phyloP scores from a whole-genome alignment of 2,888 invertebrate species.

The Apocheima hispidaria region DNA sequence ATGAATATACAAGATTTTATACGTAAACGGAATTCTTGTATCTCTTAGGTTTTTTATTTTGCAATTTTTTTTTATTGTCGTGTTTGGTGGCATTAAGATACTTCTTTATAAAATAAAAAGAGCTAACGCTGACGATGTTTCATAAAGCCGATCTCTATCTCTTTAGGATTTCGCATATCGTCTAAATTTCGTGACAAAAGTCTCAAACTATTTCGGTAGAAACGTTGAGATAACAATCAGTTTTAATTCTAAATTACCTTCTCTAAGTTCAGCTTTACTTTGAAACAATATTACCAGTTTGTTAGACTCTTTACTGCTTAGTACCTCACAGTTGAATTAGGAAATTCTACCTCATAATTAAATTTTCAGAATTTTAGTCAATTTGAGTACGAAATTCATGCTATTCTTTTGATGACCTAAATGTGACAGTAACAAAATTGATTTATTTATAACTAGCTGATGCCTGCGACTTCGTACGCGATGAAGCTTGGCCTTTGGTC shows the following conservation, averaged over 20 bases:
- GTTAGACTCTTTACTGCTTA: neutral
- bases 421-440: no score
- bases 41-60: no score
- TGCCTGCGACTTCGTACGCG: no score
- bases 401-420: no score
- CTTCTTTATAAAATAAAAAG: neutral
- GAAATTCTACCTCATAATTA: constrained; percentile 11
- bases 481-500: no score
- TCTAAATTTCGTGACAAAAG: constrained; percentile 7
- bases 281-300: neutral
- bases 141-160: constrained; percentile 3
- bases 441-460: no score
- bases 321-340: constrained; percentile 12
- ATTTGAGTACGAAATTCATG: constrained; percentile 20
- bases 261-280: neutral
- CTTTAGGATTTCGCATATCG: constrained; percentile 7
- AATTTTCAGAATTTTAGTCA: no score
- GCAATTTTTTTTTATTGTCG: no score
- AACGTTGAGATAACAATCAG: constrained; percentile 1
- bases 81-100: no score
- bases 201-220: constrained; percentile 3
- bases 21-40: neutral
- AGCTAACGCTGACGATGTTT: neutral
- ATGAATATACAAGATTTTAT: neutral
- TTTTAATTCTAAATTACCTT: neutral